Evolutionary conservation across 1,140 invertebrate genomes (phyloP), one percentile per base, ranked within the genome.

Genomic region (Vanessa atalanta): DNA sequence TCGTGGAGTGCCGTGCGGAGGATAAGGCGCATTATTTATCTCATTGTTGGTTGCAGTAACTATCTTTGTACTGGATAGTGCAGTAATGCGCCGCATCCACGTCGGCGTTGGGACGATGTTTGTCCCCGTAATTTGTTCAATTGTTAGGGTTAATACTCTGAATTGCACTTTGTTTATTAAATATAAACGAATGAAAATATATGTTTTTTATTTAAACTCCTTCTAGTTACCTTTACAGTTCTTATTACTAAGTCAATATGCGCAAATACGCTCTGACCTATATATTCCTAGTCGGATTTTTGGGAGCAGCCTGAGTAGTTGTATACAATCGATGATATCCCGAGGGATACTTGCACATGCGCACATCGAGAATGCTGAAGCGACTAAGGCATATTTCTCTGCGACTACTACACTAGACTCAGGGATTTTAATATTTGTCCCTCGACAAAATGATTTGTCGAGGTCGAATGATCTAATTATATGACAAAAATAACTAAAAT

Each of bases 81-180:
- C 65, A 72, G 50, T 80, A 72, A 71, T 79, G 82, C 79, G 83
- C 86, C 79, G 72, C 77, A 72, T 83, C 81, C 79, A 82, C 83
- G 83, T 77, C 87, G 79, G 75, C 81, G 77, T 83, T 77, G 81
- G 85, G 87, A 87, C 84, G 80, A 79, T 78, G 78, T 80, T 81
- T 77, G 87, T 90, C 88, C 83, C 81, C 76, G 80, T 87, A 78
- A 90, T 89, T 91, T 91, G 89, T 93, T 90, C 88, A 93, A 91
- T 93, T 91, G 88, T 90, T 92, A 93, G 85, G 89, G 86, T 90
- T 93, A 91, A 91, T 83, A 86, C 86, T 93, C 91, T 93, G 91
- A 91, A 92, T 90, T 91, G 91, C 88, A 93, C 84, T 91, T 92
- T 92, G 87, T 90, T 91, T 91, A 92, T 91, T 91, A 91, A 92